A percentile compares a stretch with the other conserved stretches of the same genome.
phyloP scores from a whole-genome alignment of 2,113 vertebrate species.

The Sceloporus tristichus region DNA sequence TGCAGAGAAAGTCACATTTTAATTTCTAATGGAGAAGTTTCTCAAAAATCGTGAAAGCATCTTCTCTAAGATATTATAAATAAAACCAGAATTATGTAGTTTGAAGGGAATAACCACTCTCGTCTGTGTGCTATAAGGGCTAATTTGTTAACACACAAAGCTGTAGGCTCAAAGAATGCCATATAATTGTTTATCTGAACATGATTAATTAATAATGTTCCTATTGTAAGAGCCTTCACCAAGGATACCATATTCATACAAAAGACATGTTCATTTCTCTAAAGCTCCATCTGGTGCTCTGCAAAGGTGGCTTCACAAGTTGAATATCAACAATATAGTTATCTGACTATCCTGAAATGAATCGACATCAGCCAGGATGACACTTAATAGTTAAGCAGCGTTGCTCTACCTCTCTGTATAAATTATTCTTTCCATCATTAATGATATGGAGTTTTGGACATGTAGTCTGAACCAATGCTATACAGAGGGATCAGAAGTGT shows the following conservation, averaged over 20 bases:
- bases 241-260: neutral
- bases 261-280: neutral
- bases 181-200: neutral
- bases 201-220: neutral
- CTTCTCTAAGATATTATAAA: neutral
- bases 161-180: neutral
- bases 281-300: neutral
- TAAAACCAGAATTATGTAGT: neutral
- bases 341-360: neutral
- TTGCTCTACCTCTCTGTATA: neutral
- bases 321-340: neutral
- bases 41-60: neutral
- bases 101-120: neutral
- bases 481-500: neutral
- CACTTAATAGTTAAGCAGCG: neutral
- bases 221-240: neutral
- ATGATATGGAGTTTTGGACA: neutral
- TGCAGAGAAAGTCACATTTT: slow-evolving; percentile 1
- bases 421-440: neutral
- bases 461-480: neutral
- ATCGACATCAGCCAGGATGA: neutral
- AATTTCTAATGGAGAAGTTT: neutral
- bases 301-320: neutral
- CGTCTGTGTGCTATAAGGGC: neutral
- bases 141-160: neutral